A percentile compares a stretch with the other conserved stretches of the same genome.
Evolutionary conservation across 2,888 invertebrate genomes (phyloP).

Genomic region (Melanophora roralis): DNA sequence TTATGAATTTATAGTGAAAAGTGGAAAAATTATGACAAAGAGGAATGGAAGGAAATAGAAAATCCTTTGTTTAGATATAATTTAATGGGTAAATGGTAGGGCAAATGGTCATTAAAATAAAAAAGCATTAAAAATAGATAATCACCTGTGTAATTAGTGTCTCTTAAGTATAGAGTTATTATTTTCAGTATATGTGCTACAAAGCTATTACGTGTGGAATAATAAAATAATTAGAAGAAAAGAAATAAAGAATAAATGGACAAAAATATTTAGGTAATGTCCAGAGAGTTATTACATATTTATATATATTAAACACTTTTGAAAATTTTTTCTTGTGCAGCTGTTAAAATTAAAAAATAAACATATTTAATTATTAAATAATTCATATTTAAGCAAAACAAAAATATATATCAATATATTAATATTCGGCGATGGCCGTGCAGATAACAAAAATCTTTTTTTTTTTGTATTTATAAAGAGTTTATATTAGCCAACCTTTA

Average conservation of each 20-base stretch:
- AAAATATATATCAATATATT: too few species aligned
- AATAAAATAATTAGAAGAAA: not conserved
- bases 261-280: not conserved
- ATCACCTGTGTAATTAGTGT: constrained; percentile 62
- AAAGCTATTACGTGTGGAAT: not conserved
- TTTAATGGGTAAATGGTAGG: constrained; percentile 33
- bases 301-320: too few species aligned
- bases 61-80: constrained; percentile 3
- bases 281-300: too few species aligned
- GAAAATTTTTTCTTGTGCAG: too few species aligned
- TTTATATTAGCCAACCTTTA: too few species aligned
- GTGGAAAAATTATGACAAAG: too few species aligned
- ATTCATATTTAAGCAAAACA: too few species aligned
- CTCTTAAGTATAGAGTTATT: constrained; percentile 48
- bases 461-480: too few species aligned
- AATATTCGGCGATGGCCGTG: too few species aligned
- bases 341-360: too few species aligned
- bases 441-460: too few species aligned
- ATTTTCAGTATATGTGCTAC: constrained; percentile 16
- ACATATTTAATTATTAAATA: too few species aligned
- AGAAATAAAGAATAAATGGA: not conserved
- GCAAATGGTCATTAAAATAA: constrained; percentile 55
- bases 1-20: not conserved
- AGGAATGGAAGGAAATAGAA: not conserved
- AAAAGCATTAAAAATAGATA: constrained; percentile 62